phyloP scores from a whole-genome alignment of 1,140 invertebrate species.

The Chelonus insularis region DNA sequence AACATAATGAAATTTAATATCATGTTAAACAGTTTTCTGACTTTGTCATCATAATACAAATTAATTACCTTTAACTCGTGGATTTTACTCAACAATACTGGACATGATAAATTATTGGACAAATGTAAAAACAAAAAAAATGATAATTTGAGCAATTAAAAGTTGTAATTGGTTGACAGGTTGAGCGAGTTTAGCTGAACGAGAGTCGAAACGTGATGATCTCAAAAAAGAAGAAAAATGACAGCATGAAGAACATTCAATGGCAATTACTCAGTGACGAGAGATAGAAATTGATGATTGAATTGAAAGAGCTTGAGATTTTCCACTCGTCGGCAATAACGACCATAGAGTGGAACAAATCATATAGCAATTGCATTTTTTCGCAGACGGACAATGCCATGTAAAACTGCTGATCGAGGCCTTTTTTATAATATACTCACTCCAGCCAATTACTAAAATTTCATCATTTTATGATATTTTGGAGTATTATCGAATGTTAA shows the following conservation, averaged over 20 bases:
- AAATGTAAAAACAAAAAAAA: not conserved
- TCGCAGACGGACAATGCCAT: not conserved
- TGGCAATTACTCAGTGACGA: slow-evolving; percentile 4
- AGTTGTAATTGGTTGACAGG: slow-evolving; percentile 1
- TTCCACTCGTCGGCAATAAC: slow-evolving; percentile 18
- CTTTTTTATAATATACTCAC: too few species aligned
- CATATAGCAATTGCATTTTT: not conserved
- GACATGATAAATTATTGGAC: not conserved
- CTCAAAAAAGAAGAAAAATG: slow-evolving; percentile 1
- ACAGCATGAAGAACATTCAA: slow-evolving; percentile 10
- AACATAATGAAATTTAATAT: too few species aligned
- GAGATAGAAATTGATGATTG: slow-evolving; percentile 11
- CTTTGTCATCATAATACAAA: too few species aligned
- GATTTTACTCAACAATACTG: too few species aligned
- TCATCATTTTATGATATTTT: too few species aligned
- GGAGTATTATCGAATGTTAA: too few species aligned
- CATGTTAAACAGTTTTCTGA: too few species aligned
- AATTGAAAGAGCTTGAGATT: slow-evolving; percentile 16
- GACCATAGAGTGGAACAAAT: not conserved
- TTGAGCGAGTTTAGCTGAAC: too few species aligned
- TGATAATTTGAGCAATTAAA: not conserved
- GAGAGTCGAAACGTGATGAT: slow-evolving; percentile 3
- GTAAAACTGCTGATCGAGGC: too few species aligned
- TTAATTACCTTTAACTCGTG: too few species aligned
- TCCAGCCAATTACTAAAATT: too few species aligned